Evolutionary conservation across 2,888 invertebrate genomes (phyloP), one percentile per base, ranked within the genome.

Genomic region (Oxyscelio sp.): DNA sequence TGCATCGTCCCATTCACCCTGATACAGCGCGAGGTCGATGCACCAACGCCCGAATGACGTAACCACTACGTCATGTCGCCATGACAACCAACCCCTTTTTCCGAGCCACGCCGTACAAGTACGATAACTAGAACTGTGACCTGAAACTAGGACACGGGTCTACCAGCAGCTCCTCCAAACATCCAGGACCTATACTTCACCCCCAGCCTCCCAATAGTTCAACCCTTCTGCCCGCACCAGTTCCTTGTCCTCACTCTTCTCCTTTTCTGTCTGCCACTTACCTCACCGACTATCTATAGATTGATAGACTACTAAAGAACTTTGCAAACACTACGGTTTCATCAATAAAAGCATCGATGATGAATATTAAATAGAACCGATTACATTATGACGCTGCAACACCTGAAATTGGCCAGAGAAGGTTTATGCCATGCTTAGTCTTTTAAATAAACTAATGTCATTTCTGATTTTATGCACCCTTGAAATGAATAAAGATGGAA

Each of bases 101-200:
- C 75, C 81, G 81, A 79, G 84, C 83, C 86, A 83, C 86, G 85
- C 77, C 66, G 74, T 50, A 75, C 78, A 66, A 73, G 74, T 61
- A 48, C 81, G 85, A 88, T 91, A 93, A 92, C 90, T 91, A 86
- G 92, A 85, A 89, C 93, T 89, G 85, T 92, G 90, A 93, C 93
- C 93, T 82, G 82, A 74, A 93, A 92, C 80, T 90, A 59, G 93
- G 91, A 50, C 88, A 83, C 65, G 68, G 81, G 75, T 77, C 83
- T 63, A 50, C 38, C 71, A 77, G 59, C 78, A 71, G 81, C 66
- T 75, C 83, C 52, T 71, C 74, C 74, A 71, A 84, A 82, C 77
- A 84, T 84, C 87, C 83, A 85, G 87, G 83, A 85, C 82, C 79
- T 83, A 73, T 68, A 77, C 71, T 77, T 77, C 73, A 68, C 54